A percentile compares a stretch with the other conserved stretches of the same genome.
Evolutionary conservation across 1,140 invertebrate species (phyloP).

Genomic region (Pissodes strobi): DNA sequence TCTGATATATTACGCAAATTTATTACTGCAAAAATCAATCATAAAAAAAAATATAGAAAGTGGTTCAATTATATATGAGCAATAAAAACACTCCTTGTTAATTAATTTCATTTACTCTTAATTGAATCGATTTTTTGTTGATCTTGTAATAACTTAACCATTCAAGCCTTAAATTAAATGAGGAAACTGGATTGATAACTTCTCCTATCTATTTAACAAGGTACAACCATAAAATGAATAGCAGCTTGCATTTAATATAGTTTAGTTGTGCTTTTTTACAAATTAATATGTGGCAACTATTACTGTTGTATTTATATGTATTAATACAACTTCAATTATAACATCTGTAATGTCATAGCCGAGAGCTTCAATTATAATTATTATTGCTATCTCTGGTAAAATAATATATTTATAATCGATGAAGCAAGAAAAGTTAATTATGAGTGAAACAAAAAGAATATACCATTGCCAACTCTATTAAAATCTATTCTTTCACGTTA

Average conservation of each 20-base stretch:
- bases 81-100: conserved; percentile 37
- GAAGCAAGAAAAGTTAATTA: too few species aligned
- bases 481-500: too few species aligned
- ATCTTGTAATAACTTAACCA: conserved; percentile 29
- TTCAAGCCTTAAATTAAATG: conserved; percentile 37
- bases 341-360: too few species aligned
- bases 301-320: too few species aligned
- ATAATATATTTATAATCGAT: too few species aligned
- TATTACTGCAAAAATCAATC: conserved; percentile 20
- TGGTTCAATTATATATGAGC: conserved; percentile 29
- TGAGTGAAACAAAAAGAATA: too few species aligned
- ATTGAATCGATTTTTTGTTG: conserved; percentile 30
- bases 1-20: conserved; percentile 23
- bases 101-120: conserved; percentile 36
- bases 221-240: background rate
- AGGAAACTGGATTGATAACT: conserved; percentile 23
- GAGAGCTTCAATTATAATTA: too few species aligned
- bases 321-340: too few species aligned
- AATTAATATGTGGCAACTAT: background rate
- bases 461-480: too few species aligned
- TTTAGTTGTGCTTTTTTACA: too few species aligned
- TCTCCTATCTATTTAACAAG: conserved; percentile 6
- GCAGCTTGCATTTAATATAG: too few species aligned
- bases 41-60: conserved; percentile 25
- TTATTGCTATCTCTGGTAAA: too few species aligned